Evolutionary conservation across 1,140 invertebrate species (phyloP), one percentile per base, ranked within the genome.

Genomic region (Papilio dardanus): DNA sequence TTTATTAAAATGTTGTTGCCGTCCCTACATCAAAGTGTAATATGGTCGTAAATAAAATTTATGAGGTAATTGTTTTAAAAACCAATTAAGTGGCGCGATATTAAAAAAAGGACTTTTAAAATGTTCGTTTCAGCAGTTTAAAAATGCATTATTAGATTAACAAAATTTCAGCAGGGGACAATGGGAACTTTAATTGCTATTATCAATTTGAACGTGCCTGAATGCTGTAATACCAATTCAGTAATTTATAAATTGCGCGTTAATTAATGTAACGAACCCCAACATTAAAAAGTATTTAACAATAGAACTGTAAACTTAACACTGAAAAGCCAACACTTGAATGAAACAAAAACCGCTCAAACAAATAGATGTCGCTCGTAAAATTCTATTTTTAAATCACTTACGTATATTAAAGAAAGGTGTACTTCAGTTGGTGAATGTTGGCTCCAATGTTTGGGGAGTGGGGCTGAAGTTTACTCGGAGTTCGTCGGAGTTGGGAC

Each of bases 401-500:
- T 68, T 24, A 68, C 66, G 33, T 68, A 40, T 68, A 68, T 68
- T 68, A 68, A 16, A 33, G 12, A 33, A 31, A 68, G 65, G 33
- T 68, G 66, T 68, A 40, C 66, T 68, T 68, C 33, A 68, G 24
- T 21, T 68, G 30, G 50, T 65, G 67, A 75, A 75, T 69, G 50
- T 78, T 81, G 71, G 75, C 33, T 3, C 58, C 62, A 76, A 79
- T 33, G 30, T 79, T 77, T 12, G 54, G 30, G 37, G 28, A 62
- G 28, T 42, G 24, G 8, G 16, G 46, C 65, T 16, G 65, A 46
- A 33, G 75, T 76, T 76, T 35, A 68, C 31, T 19, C 19, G 46
- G 21, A 67, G 37, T 74, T 74, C 16, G 42, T 21, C 42, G 46
- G 14, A 66, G 33, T 67, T 35, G 76, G 62, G 76, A 21, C 62